A percentile compares a stretch with the other conserved stretches of the same genome.
These are phyloP conservation scores for Acrobasis repandana DNA, from an alignment of 2,888 invertebrate genomes.

Conservation along the genomic window DNA sequence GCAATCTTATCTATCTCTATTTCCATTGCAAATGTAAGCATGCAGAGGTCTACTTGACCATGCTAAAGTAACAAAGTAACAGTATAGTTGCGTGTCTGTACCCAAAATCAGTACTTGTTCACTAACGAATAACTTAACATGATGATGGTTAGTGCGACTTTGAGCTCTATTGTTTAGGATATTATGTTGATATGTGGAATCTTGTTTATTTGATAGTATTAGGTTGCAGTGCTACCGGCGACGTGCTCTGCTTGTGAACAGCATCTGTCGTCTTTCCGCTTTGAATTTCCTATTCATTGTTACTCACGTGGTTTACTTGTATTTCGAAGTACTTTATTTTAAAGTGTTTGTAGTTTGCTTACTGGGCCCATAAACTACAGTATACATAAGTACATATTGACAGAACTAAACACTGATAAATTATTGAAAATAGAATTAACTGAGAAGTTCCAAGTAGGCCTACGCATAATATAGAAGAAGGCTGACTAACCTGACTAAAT, in stretches of 20 bases:
- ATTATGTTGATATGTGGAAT: background rate
- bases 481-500: no score
- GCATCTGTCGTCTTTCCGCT: conserved; percentile 61
- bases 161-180: background rate
- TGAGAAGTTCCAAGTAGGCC: no score
- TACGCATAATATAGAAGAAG: no score
- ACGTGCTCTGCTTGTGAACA: conserved; percentile 15
- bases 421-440: no score
- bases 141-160: background rate
- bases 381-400: no score
- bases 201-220: conserved; percentile 9
- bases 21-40: conserved; percentile 2
- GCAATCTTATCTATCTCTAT: conserved; percentile 2
- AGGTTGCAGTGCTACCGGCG: conserved; percentile 18
- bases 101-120: conserved; percentile 37
- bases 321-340: no score
- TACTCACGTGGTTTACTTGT: conserved; percentile 12
- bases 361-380: no score
- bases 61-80: conserved; percentile 39
- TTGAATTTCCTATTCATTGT: conserved; percentile 23
- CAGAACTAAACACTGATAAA: no score
- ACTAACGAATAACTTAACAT: conserved; percentile 6
- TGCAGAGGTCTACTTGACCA: conserved; percentile 7
- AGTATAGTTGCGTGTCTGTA: conserved; percentile 65
- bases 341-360: background rate